A percentile compares a stretch with the other conserved stretches of the same genome.
Evolutionary conservation across 2,113 vertebrate genomes (phyloP).

Genomic region (Catharus minimus): DNA sequence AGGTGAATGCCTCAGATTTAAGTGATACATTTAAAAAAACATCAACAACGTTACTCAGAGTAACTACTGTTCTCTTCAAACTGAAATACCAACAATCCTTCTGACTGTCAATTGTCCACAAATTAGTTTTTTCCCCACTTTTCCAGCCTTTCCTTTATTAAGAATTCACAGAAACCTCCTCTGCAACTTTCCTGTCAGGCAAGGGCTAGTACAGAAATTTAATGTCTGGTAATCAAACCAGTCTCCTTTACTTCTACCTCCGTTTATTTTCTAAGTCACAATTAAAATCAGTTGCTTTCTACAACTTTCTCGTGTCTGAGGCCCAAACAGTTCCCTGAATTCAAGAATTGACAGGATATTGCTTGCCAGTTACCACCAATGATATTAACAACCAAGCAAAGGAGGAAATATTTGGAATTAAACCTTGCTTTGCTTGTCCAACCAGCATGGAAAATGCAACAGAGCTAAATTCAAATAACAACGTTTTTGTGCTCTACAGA

Average conservation of each 20-base stretch:
- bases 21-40: background rate
- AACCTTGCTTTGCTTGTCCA: background rate
- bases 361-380: background rate
- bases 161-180: background rate
- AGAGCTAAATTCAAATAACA: background rate
- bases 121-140: background rate
- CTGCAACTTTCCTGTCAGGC: background rate
- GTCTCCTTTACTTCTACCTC: background rate
- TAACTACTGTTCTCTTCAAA: background rate
- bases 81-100: background rate
- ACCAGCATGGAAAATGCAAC: background rate
- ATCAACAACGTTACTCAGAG: background rate
- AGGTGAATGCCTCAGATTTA: background rate
- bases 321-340: background rate
- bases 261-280: background rate
- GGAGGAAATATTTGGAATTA: background rate
- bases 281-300: background rate
- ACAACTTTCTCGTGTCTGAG: background rate
- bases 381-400: background rate
- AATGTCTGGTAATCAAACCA: background rate
- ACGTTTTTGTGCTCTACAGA: background rate
- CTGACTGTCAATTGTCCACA: background rate
- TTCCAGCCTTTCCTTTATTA: background rate
- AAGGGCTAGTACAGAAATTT: background rate
- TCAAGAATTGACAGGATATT: background rate